phyloP scores from a whole-genome alignment of 2,797 vertebrate species.

The Hyperoplus immaculatus region DNA sequence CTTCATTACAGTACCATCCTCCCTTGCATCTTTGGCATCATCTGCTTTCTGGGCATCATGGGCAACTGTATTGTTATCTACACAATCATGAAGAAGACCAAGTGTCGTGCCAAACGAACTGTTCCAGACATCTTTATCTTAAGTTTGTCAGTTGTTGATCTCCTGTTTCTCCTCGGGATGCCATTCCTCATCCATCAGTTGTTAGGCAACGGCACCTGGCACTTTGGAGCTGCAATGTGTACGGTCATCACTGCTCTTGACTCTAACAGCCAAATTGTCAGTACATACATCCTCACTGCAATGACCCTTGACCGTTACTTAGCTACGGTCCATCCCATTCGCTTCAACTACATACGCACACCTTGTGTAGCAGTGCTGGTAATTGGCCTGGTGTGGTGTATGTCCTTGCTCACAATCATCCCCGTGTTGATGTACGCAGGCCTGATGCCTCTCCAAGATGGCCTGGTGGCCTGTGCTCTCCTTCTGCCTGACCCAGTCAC shows the following conservation, averaged over 20 bases:
- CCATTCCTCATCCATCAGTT: constrained; percentile 93
- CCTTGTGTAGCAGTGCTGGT: constrained; percentile 82
- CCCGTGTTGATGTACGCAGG: constrained; percentile 91
- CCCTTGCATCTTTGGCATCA: constrained; percentile 88
- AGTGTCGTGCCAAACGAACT: constrained; percentile 85
- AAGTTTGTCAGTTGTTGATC: constrained; percentile 89
- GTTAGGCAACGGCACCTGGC: constrained; percentile 89
- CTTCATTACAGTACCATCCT: constrained; percentile 83
- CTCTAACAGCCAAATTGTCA: constrained; percentile 92
- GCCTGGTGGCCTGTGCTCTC: constrained; percentile 87
- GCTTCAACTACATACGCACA: constrained; percentile 87
- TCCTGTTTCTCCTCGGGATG: constrained; percentile 91
- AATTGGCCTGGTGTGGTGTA: constrained; percentile 87
- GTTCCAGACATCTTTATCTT: constrained; percentile 91
- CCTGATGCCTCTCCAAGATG: constrained; percentile 88
- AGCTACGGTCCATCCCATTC: constrained; percentile 90
- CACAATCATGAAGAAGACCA: constrained; percentile 90
- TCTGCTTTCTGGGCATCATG: constrained; percentile 88
- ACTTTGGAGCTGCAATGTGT: constrained; percentile 88
- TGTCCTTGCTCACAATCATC: constrained; percentile 89
- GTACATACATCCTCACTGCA: constrained; percentile 91
- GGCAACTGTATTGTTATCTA: constrained; percentile 90
- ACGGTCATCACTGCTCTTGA: constrained; percentile 90
- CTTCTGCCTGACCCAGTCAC: constrained; percentile 87
- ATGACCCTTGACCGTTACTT: constrained; percentile 92